Base-by-base conservation (phyloP, 92 coral and sea anemone genomes). In the Parazoanthus atlanticus region DNA sequence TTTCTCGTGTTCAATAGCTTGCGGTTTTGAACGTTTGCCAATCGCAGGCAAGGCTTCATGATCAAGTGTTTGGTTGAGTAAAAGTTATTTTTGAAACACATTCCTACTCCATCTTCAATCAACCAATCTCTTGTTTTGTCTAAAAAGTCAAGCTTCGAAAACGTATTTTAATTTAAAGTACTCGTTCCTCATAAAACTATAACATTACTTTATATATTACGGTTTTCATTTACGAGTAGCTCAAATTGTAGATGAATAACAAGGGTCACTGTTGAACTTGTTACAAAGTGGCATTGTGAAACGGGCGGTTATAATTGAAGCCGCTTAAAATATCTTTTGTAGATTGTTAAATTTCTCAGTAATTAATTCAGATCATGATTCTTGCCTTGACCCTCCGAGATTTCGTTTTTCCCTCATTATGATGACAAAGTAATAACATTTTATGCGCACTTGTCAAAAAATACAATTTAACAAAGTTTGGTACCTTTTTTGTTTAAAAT, bases 241-340 rank as follows among this genome's bases (percentile, higher is more conserved):
- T 34, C 3, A 8, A 74, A 19, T 8, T 30, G 17, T 74, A 33
- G 9, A 33, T 5, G n/a, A 74, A 74, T 74, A 74, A 0, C 8
- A 21, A 3, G 26, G 0, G 28, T 21, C 73, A 52, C 32, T 25
- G 32, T 81, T 81, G 74, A 32, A 56, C 49, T 81, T 58, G 74
- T 56, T 56, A 81, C 85, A 58, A 61, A 58, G 43, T 81, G 74
- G 23, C 72, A 81, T 28, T 80, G 84, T 29, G 43, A 61, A 54
- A 31, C 26, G 70, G 47, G 31, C 17, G 43, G 58, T 25, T 36
- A 26, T 79, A 46, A 79, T 79, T n/a, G 70, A 81, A 65, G 85
- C 15, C n/a, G n/a, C 69, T 49, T 81, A 11, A 29, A 81, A 21
- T 9, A 81, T 1, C 3, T 0, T 58, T 56, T 21, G 33, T 64